Conservation (phyloP, 2,113 vertebrate genomes). For the Diadophis punctatus region DNA sequence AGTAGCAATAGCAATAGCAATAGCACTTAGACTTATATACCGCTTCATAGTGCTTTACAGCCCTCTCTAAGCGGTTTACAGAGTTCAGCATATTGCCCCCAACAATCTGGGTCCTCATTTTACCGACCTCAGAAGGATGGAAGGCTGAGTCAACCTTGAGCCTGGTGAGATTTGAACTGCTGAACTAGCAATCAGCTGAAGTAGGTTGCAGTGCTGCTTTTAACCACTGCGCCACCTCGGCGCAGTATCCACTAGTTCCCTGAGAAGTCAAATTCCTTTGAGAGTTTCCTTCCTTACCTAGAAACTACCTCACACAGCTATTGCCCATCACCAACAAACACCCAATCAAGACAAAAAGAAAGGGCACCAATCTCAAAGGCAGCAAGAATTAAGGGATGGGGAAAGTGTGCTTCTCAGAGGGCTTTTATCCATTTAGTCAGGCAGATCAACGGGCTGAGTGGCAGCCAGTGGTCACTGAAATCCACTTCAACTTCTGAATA, state of each 20-base stretch:
- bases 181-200: no score
- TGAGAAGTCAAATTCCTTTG: neutral
- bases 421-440: conserved; percentile 12
- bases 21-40: no score
- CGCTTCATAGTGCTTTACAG: no score
- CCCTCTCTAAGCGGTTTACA: no score
- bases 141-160: no score
- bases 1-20: no score
- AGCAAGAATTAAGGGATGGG: conserved; percentile 1
- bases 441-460: conserved; percentile 1
- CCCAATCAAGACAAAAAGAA: conserved; percentile 9
- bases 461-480: conserved; percentile 10
- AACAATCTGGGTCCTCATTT: no score
- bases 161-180: no score
- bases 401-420: neutral
- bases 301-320: neutral
- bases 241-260: neutral
- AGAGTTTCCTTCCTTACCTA: neutral
- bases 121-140: no score
- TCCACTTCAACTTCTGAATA: conserved; percentile 15
- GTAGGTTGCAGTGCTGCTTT: no score
- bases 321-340: conserved; percentile 5
- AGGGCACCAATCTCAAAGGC: conserved; percentile 5
- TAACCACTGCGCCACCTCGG: no score
- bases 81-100: no score